A percentile compares a stretch with the other conserved stretches of the same genome.
Evolutionary conservation across 2,888 invertebrate species (phyloP).

Genomic region (Cephus sareptanus): DNA sequence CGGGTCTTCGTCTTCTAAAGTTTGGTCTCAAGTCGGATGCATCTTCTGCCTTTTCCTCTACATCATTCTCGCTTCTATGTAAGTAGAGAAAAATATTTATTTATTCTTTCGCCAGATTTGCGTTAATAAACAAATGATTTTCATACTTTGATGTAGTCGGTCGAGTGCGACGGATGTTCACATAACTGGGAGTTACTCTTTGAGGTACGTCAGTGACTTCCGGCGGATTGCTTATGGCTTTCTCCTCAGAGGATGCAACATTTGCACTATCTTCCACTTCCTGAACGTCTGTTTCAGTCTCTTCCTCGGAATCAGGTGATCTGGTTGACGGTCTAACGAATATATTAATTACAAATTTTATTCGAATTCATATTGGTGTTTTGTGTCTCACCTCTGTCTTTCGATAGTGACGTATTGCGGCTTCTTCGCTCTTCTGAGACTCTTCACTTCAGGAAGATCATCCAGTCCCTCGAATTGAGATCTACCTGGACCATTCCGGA

Average conservation of each 20-base stretch:
- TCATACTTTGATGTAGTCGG: slow-evolving; percentile 37
- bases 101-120: not conserved
- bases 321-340: slow-evolving; percentile 36
- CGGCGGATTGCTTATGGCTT: slow-evolving; percentile 48
- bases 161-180: slow-evolving; percentile 56
- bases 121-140: not conserved
- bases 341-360: not conserved
- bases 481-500: slow-evolving; percentile 69
- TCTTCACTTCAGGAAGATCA: slow-evolving; percentile 60
- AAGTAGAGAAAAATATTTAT: slow-evolving; percentile 10
- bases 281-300: slow-evolving; percentile 50
- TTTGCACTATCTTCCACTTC: slow-evolving; percentile 65
- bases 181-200: slow-evolving; percentile 55
- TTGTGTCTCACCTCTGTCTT: slow-evolving; percentile 69
- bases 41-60: slow-evolving; percentile 38
- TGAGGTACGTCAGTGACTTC: slow-evolving; percentile 39
- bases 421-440: slow-evolving; percentile 65
- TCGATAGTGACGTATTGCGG: slow-evolving; percentile 81
- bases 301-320: slow-evolving; percentile 40
- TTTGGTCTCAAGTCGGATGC: slow-evolving; percentile 29
- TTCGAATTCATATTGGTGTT: not conserved
- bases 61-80: slow-evolving; percentile 46
- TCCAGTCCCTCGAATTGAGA: slow-evolving; percentile 67
- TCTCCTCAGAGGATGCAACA: slow-evolving; percentile 56
- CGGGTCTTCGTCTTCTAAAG: slow-evolving; percentile 35